Evolutionary conservation across 2,797 vertebrate species (phyloP), one percentile per base, ranked within the genome.

Genomic region (Sciurus vulgaris): DNA sequence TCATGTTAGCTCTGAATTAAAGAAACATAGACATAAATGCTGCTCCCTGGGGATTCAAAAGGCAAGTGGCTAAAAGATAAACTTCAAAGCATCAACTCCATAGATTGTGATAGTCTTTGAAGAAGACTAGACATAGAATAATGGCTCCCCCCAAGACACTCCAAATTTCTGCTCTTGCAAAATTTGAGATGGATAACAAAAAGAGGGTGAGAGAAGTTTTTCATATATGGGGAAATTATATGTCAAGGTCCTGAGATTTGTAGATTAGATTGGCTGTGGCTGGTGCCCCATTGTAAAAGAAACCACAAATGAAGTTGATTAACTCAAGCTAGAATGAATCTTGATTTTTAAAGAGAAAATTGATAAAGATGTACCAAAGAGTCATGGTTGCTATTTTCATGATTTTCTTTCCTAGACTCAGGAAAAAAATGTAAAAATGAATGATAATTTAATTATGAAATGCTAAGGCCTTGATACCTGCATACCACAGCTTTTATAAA

Each of bases 1-100:
- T 79, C 54, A 77, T 95, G 93, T 96, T 72, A 56, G 41, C 83
- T 96, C 70, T 56, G 51, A 92, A 95, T 91, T 95, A 92, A 96
- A 95, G 72, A 82, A 95, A 92, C 95, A 87, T 11, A 67, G 41
- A 69, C 28, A 81, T 83, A 95, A 95, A 86, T 72, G 13, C 17
- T 96, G 59, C 7, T 63, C 22, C 30, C 73, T 56, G 24, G 54
- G 54, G n/a, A 91, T 94, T 96, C 61, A 93, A 92, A 96, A 78
- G 79, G 51, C 35, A 83, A 72, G 44, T 30, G 74, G 63, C 41
- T 70, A 88, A 95, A 95, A 63, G 73, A 83, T 67, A 89, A 88
- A 94, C 83, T 96, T 97, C 89, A 97, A 96, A 96, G 96, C 24
- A 51, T 38, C 8, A 63, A 4, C 26, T 12, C 41, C 47, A 54